These are phyloP conservation scores for Zophobas atratus DNA, from an alignment of 1,140 invertebrate genomes.

Conservation along the genomic window DNA sequence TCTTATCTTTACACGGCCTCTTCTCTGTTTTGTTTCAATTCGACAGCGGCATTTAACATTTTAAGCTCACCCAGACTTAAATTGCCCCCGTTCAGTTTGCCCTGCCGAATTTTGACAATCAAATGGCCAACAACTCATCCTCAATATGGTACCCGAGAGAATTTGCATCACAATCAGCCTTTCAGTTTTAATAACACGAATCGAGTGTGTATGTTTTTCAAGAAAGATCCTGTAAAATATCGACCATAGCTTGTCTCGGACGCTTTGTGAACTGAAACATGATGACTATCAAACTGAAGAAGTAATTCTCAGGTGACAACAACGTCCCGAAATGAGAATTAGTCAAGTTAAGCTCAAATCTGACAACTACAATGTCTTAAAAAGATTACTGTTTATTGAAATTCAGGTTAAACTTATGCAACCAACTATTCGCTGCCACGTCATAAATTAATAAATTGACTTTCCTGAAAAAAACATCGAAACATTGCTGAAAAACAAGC, in stretches of 20 bases:
- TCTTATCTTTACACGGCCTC: constrained; percentile 43
- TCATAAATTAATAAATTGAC: no score
- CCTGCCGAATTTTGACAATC: constrained; percentile 13
- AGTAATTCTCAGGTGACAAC: neutral
- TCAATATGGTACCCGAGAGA: neutral
- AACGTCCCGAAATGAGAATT: neutral
- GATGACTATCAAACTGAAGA: neutral
- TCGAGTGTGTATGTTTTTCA: neutral
- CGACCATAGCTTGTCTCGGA: neutral
- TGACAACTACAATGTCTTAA: no score
- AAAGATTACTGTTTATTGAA: no score
- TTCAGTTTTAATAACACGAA: constrained; percentile 5
- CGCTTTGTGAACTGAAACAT: neutral
- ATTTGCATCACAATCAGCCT: constrained; percentile 24
- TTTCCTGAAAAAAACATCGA: no score
- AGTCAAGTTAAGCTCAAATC: neutral
- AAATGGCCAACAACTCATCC: constrained; percentile 32
- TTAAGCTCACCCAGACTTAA: constrained; percentile 12
- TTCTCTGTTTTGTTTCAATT: constrained; percentile 55
- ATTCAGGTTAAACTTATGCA: no score
- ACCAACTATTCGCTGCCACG: no score
- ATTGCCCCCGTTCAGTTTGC: constrained; percentile 9
- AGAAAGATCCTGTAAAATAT: neutral
- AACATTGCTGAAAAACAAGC: no score
- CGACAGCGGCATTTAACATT: constrained; percentile 30